Conservation (phyloP, 2,113 vertebrate genomes). For the Epinephelus cyanopodus region DNA sequence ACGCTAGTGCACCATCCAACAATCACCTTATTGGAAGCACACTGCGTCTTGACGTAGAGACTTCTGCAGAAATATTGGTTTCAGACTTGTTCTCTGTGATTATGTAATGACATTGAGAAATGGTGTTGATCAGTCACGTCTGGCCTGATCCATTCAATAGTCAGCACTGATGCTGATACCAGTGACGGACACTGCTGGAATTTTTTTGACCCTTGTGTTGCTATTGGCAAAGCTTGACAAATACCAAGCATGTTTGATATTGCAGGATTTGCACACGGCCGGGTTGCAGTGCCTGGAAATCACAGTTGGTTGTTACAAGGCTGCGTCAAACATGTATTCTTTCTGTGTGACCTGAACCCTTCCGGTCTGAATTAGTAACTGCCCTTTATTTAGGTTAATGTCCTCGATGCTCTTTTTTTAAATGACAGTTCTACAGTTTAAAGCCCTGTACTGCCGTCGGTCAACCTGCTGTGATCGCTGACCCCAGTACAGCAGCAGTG, state of each 20-base stretch:
- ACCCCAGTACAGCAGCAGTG: slow-evolving; percentile 8
- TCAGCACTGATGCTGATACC: background rate
- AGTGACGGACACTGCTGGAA: background rate
- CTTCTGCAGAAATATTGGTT: background rate
- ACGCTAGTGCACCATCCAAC: background rate
- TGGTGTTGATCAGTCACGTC: slow-evolving; percentile 1
- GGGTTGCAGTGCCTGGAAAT: background rate
- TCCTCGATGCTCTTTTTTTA: slow-evolving; percentile 12
- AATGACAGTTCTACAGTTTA: background rate
- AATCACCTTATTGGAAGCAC: background rate
- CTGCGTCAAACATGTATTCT: background rate
- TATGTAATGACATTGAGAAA: background rate
- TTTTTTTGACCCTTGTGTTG: slow-evolving; percentile 1
- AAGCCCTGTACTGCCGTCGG: background rate
- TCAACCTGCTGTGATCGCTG: slow-evolving; percentile 13
- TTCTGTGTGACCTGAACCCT: background rate
- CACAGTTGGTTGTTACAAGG: background rate
- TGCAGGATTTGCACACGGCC: slow-evolving; percentile 12
- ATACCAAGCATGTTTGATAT: slow-evolving; percentile 10
- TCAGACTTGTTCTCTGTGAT: background rate
- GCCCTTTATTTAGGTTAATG: background rate
- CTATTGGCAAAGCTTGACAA: slow-evolving; percentile 11
- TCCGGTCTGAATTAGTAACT: background rate
- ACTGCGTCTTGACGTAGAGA: background rate
- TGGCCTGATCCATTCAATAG: slow-evolving; percentile 11